phyloP scores from a whole-genome alignment of 2,888 invertebrate species.

The Gandaritis pyraliata region DNA sequence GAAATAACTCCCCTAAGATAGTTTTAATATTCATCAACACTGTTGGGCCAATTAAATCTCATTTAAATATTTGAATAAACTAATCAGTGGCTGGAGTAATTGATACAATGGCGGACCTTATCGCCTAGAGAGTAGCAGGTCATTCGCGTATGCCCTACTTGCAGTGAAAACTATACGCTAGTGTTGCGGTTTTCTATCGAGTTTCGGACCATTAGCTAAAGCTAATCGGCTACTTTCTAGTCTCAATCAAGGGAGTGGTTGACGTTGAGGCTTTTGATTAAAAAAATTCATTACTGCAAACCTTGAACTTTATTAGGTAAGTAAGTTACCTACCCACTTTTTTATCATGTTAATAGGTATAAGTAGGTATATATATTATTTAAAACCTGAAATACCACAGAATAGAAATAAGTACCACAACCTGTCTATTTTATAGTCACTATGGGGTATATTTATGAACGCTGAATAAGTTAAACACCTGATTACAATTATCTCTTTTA shows the following conservation, averaged over 20 bases:
- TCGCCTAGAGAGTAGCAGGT: constrained; percentile 65
- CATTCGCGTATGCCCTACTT: constrained; percentile 72
- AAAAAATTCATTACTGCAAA: no score
- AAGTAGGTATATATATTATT: no score
- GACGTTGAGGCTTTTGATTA: not conserved
- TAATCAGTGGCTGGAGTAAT: constrained; percentile 42
- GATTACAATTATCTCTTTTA: no score
- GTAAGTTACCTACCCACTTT: no score
- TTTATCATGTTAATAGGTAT: no score
- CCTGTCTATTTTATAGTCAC: no score
- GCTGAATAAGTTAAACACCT: no score
- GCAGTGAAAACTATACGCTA: constrained; percentile 75
- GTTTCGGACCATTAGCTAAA: constrained; percentile 72
- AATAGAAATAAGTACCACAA: no score
- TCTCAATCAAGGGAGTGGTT: constrained; percentile 52
- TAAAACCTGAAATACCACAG: no score
- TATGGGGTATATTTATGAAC: no score
- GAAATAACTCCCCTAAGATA: not conserved
- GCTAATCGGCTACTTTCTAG: constrained; percentile 70
- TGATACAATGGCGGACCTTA: constrained; percentile 55
- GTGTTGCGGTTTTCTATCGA: constrained; percentile 74
- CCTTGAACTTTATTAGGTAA: no score
- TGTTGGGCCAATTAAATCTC: constrained; percentile 12
- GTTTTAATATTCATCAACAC: constrained; percentile 6
- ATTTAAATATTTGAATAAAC: constrained; percentile 27